Base-by-base conservation (phyloP, 2,113 vertebrate genomes). In the Serilophus lunatus region DNA sequence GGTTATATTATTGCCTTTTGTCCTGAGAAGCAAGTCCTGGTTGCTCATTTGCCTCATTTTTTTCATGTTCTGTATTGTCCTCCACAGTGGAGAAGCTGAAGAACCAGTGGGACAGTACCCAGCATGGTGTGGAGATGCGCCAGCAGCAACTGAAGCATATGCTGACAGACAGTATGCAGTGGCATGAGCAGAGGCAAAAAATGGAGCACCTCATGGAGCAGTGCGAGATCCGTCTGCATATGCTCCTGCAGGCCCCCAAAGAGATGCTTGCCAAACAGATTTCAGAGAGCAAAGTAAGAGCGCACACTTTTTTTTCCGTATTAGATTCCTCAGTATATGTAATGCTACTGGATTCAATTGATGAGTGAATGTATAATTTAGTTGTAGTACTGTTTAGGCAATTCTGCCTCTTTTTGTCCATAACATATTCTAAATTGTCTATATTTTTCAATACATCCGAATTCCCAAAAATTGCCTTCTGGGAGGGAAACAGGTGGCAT, bases 81-180 rank as follows among this genome's bases (percentile, higher is more conserved):
- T 66, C 23, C 17, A 3, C 85, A 99, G 99, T 99, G 98, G 99
- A 99, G 88, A 99, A 97, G 95, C 98, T 99, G 8, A 98, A 98
- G 94, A 99, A 92, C 96, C 99, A 99, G 90, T 99, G 99, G 99
- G 99, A 99, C 93, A 97, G 44, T 77, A 99, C 99, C 1, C 98
- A 99, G 97, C 98, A 99, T 3, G 98, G 98, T 0, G 98, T 99
- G 4, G 99, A 99, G 96, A 74, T 98, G 25, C 98, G 99, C 10
- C 99, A 98, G 83, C 98, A 98, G 96, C 98, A 99, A 97, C 98
- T 99, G 68, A 98, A 99, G 80, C 93, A 97, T 92, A 99, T 99
- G 99, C 97, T 98, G 74, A 75, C 95, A 4, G 99, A 99, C 96
- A 99, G 99, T 74, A 91, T 98, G 54, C 98, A 98, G 84, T 99